Evolutionary conservation across 2,888 invertebrate species (phyloP).

Genomic region (Hyposoter dolosus): DNA sequence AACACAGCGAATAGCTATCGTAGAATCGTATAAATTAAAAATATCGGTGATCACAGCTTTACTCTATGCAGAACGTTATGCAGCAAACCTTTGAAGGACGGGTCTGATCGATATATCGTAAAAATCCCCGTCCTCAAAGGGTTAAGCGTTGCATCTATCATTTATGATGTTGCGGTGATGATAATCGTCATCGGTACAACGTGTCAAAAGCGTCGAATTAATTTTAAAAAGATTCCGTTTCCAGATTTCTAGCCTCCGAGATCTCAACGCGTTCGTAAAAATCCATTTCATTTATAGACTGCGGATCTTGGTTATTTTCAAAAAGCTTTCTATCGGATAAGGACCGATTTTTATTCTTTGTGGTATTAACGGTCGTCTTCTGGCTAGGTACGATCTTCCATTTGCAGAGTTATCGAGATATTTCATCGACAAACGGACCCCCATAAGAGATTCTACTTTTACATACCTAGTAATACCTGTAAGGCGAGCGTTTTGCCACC

Average conservation of each 20-base stretch:
- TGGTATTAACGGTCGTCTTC: not conserved
- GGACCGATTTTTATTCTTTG: not conserved
- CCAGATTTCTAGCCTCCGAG: not conserved
- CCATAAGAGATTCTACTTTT: not conserved
- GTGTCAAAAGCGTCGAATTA: not conserved
- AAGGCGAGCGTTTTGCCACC: not conserved
- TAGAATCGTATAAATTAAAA: not conserved
- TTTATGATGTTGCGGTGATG: not conserved
- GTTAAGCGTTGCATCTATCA: not conserved
- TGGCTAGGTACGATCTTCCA: not conserved
- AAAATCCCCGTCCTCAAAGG: too few relatives aligned
- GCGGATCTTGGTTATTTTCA: not conserved
- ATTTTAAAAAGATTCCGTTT: not conserved
- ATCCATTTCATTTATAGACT: not conserved
- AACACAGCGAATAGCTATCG: not conserved
- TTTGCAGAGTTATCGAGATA: not conserved
- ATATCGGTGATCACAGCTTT: not conserved
- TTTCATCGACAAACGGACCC: not conserved
- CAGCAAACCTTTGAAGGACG: not conserved
- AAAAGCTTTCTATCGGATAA: not conserved
- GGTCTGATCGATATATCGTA: too few relatives aligned
- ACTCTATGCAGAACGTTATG: not conserved
- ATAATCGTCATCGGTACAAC: not conserved
- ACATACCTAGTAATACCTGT: not conserved
- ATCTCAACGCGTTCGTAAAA: not conserved